Evolutionary conservation across 2,888 invertebrate genomes (phyloP).

Genomic region (Phengaris alcon): DNA sequence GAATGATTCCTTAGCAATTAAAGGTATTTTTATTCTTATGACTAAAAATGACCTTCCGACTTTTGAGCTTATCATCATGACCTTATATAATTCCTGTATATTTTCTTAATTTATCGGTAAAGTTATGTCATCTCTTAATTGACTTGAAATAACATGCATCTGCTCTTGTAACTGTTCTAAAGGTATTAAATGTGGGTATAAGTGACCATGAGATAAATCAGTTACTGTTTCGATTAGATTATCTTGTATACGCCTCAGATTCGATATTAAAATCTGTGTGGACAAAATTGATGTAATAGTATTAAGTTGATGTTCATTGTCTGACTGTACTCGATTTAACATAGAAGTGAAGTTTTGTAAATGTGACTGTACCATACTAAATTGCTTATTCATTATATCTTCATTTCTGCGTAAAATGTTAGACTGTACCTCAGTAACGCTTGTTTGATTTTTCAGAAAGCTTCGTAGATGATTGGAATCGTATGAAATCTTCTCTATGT

Average conservation of each 20-base stretch:
- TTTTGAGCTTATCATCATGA: no score
- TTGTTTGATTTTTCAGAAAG: no score
- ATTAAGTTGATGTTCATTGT: not conserved
- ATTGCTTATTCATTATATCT: constrained; percentile 28
- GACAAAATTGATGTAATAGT: not conserved
- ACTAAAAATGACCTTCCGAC: no score
- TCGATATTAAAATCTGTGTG: no score
- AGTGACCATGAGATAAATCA: constrained; percentile 13
- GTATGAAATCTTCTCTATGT: no score
- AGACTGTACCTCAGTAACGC: no score
- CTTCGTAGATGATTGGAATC: no score
- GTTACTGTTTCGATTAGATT: constrained; percentile 1
- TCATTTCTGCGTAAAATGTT: not conserved
- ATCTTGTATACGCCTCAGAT: constrained; percentile 28
- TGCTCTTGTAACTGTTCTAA: constrained; percentile 28
- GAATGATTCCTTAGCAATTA: no score
- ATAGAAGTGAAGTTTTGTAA: constrained; percentile 8
- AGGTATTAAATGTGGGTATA: constrained; percentile 28
- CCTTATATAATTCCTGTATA: no score
- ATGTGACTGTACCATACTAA: constrained; percentile 27
- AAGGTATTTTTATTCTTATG: not conserved
- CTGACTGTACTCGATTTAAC: not conserved
- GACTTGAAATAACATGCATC: constrained; percentile 20
- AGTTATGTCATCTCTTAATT: no score
- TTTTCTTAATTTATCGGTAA: no score